Evolutionary conservation across 2,888 invertebrate species (phyloP).

Genomic region (Malthinus seriepunctatus): DNA sequence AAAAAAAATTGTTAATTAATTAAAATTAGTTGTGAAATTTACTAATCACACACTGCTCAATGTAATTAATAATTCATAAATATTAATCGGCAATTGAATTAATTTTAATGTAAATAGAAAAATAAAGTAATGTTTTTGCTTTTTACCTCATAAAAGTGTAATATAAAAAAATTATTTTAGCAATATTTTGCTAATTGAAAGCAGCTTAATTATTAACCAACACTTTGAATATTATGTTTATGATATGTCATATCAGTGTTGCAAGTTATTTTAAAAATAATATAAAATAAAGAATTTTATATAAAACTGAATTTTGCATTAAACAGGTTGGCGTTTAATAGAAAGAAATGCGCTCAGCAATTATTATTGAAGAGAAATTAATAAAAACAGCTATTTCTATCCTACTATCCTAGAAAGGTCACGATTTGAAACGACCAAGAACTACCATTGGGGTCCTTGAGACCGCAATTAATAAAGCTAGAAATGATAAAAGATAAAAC

Average conservation of each 20-base stretch:
- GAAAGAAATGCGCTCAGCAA: too few relatives aligned
- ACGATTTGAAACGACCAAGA: too few relatives aligned
- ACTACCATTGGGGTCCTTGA: too few relatives aligned
- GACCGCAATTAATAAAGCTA: too few relatives aligned
- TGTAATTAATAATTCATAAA: constrained; percentile 2
- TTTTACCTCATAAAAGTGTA: background rate
- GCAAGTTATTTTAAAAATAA: constrained; percentile 37
- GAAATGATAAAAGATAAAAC: too few relatives aligned
- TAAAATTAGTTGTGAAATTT: constrained; percentile 12
- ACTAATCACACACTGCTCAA: constrained; percentile 14
- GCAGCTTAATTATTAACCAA: constrained; percentile 32
- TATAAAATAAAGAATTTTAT: constrained; percentile 38
- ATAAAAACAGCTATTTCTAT: too few relatives aligned
- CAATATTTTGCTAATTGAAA: constrained; percentile 38
- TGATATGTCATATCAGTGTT: constrained; percentile 50
- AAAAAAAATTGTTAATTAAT: constrained; percentile 14
- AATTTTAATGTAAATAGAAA: too few relatives aligned
- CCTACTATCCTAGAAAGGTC: too few relatives aligned
- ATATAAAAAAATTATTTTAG: constrained; percentile 23
- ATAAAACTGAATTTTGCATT: constrained; percentile 3
- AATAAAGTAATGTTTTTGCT: too few relatives aligned
- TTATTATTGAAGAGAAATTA: too few relatives aligned
- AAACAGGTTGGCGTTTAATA: too few relatives aligned
- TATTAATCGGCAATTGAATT: background rate
- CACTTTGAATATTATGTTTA: constrained; percentile 44